Evolutionary conservation across 1,140 invertebrate genomes (phyloP).

Genomic region (Aporrectodea caliginosa): DNA sequence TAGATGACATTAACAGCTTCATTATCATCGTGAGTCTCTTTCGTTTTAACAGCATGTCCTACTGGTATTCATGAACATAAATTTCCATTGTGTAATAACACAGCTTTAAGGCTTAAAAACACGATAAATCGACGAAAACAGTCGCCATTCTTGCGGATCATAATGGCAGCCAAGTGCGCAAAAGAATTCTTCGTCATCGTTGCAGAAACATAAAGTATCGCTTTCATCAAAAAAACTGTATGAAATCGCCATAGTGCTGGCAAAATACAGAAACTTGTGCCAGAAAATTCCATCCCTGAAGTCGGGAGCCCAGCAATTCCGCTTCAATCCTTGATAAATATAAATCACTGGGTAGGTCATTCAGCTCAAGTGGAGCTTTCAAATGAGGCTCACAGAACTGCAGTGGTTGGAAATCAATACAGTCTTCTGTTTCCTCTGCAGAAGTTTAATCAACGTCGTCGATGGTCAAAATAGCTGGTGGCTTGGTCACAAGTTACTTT

Average conservation of each 20-base stretch:
- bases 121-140: not conserved
- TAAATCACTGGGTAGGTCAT: not conserved
- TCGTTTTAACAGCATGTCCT: not conserved
- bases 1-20: not conserved
- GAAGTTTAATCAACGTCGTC: no score
- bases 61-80: not conserved
- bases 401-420: no score
- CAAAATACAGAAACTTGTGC: constrained; percentile 17
- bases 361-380: no score
- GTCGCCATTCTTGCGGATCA: not conserved
- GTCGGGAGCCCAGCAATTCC: not conserved
- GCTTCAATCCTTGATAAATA: constrained; percentile 10
- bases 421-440: no score
- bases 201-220: not conserved
- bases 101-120: not conserved
- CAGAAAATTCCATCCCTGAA: not conserved
- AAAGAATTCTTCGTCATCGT: constrained; percentile 37
- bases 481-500: no score
- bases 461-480: no score
- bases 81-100: constrained; percentile 1
- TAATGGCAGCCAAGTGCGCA: not conserved
- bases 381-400: no score
- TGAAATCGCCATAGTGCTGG: constrained; percentile 40
- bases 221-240: not conserved
- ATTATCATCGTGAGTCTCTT: not conserved